These are phyloP conservation scores for Dynastes maya DNA, from an alignment of 2,888 invertebrate species.

Conservation along the genomic window DNA sequence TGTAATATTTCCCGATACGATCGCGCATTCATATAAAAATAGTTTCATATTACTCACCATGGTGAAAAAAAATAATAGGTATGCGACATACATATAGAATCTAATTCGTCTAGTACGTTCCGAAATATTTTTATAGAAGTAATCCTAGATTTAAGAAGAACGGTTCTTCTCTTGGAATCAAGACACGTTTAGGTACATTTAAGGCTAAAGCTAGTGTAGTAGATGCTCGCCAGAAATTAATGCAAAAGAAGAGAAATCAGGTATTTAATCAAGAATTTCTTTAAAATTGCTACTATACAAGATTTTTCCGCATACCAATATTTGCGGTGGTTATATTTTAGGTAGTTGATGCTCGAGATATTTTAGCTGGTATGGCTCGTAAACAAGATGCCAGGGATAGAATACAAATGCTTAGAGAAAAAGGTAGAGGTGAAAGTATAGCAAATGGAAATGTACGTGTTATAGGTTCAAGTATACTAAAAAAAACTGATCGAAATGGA, in stretches of 20 bases:
- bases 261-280: constrained; percentile 66
- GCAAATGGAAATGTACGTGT: constrained; percentile 66
- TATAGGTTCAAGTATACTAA: constrained; percentile 70
- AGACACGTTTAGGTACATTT: constrained; percentile 48
- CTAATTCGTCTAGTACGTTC: constrained; percentile 13
- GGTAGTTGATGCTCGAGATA: constrained; percentile 83
- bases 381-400: constrained; percentile 83
- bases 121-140: constrained; percentile 10
- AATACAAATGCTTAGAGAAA: constrained; percentile 77
- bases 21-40: neutral
- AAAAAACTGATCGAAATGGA: constrained; percentile 73
- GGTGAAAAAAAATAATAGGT: constrained; percentile 48
- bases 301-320: neutral
- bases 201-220: constrained; percentile 59
- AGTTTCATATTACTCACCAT: neutral
- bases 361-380: constrained; percentile 83
- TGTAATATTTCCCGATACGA: constrained; percentile 1
- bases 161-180: constrained; percentile 28
- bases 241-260: constrained; percentile 83
- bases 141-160: constrained; percentile 31
- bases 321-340: neutral
- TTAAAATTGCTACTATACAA: neutral
- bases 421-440: constrained; percentile 66
- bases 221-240: constrained; percentile 86
- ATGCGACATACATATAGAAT: neutral